Base-by-base conservation (phyloP, 2,113 vertebrate species). In the Oryzias javanicus region DNA sequence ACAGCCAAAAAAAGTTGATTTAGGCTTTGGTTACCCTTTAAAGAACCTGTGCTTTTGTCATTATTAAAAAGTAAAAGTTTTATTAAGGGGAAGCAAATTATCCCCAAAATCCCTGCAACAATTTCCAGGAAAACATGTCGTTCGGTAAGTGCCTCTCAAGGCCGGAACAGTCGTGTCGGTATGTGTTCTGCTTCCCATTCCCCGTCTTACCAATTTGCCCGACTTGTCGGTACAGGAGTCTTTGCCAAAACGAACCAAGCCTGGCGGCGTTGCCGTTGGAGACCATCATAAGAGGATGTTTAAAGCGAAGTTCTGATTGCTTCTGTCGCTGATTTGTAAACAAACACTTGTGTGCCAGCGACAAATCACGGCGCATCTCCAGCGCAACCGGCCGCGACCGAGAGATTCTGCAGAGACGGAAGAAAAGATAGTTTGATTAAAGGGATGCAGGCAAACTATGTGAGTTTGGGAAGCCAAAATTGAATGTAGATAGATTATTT, bases 341-440 rank as follows among this genome's bases (percentile, higher is more conserved):
- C 67, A 78, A 78, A 69, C 68, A 68, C 64, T 74, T 64, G 55
- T 60, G 62, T 73, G 61, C 72, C 73, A 3, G 61, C 22, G 7
- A 64, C 47, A 77, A 80, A 75, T 83, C 67, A 67, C 25, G 69
- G 56, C 41, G 63, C 5, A 15, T 72, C 55, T 56, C 47, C 41
- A 68, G 19, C n/a, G 61, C 52, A 44, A 68, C 47, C 45, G 10
- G 41, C n/a, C 49, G 46, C 58, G 56, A 61, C n/a, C 4, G 62
- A 45, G 25, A 1, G 41, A 41, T 27, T 41, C 27, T 29, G 10
- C 8, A 41, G 17, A 16, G 20, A 48, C 45, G 1, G 17, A 6
- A 44, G 59, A 54, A 60, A 62, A 70, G 25, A 44, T 8, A 24
- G 22, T 27, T 18, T n/a, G 63, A 60, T 13, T 3, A 6, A 53